Percentiles rank a stretch among this genome's conserved stretches.
Conservation (phyloP, 2,888 invertebrate species). For the Meta bourneti region DNA sequence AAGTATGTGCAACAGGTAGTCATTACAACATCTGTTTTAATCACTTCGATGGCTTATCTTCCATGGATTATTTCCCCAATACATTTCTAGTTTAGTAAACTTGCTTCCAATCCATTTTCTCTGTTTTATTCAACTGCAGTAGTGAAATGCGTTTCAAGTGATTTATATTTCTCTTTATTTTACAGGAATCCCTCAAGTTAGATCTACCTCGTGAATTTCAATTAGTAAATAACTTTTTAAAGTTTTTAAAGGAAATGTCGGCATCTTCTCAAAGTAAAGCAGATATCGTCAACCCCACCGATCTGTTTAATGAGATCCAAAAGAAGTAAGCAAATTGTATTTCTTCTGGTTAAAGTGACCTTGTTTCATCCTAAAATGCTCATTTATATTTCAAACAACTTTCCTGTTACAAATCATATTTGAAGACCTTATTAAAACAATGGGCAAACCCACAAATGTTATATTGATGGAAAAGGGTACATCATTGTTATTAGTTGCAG, state of each 20-base stretch:
- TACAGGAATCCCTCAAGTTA: conserved; percentile 80
- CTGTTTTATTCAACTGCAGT: no score
- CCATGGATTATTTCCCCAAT: no score
- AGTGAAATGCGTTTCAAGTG: no score
- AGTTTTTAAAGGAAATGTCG: conserved; percentile 81
- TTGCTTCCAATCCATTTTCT: no score
- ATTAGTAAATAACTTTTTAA: conserved; percentile 80
- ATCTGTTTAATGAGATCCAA: conserved; percentile 81
- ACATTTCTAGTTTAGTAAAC: no score
- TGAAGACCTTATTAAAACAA: no score
- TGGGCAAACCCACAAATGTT: no score
- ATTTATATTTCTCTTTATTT: conserved; percentile 2
- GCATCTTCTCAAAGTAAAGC: conserved; percentile 78
- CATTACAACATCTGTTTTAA: no score
- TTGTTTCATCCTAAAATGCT: background rate
- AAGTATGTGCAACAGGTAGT: no score
- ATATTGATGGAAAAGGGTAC: no score
- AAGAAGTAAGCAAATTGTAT: conserved; percentile 79
- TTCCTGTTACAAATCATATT: background rate
- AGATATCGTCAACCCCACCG: conserved; percentile 80
- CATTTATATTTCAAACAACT: background rate
- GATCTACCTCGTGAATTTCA: conserved; percentile 80
- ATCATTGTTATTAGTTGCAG: no score
- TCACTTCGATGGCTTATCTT: no score
- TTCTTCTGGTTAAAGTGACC: background rate